Evolutionary conservation across 2,888 invertebrate species (phyloP).

Genomic region (Eristalis arbustorum): DNA sequence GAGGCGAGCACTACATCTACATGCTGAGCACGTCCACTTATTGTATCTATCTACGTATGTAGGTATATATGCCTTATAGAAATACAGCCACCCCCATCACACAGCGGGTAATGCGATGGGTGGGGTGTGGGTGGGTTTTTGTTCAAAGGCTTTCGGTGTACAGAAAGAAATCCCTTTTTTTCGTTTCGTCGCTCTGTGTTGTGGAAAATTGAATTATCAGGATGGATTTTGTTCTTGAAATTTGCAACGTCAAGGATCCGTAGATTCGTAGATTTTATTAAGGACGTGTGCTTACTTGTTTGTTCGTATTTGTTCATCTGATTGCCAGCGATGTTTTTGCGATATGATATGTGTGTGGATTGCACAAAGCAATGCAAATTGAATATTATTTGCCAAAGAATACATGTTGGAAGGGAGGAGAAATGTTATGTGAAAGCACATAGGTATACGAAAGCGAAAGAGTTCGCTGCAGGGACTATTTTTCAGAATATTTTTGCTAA

Average conservation of each 20-base stretch:
- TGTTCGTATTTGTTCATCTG: slow-evolving; percentile 65
- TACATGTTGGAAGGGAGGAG: background rate
- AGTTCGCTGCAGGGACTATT: too few species aligned
- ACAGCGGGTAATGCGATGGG: slow-evolving; percentile 6
- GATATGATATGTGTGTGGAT: slow-evolving; percentile 65
- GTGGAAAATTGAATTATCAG: slow-evolving; percentile 70
- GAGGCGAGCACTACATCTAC: slow-evolving; percentile 63
- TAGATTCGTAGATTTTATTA: slow-evolving; percentile 54
- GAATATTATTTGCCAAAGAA: slow-evolving; percentile 59
- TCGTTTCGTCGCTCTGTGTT: slow-evolving; percentile 28
- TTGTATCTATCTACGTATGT: slow-evolving; percentile 71
- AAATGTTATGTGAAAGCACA: background rate
- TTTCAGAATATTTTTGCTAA: too few species aligned
- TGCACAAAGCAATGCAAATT: slow-evolving; percentile 64
- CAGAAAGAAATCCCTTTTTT: slow-evolving; percentile 50
- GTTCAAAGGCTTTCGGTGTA: slow-evolving; percentile 62
- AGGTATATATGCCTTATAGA: slow-evolving; percentile 26
- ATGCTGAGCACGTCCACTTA: slow-evolving; percentile 80
- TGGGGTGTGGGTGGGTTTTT: slow-evolving; percentile 27
- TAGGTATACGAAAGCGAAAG: too few species aligned
- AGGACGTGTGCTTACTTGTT: slow-evolving; percentile 70
- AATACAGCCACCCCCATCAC: background rate
- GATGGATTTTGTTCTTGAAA: slow-evolving; percentile 64
- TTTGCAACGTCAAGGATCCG: slow-evolving; percentile 67
- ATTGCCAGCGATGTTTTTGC: slow-evolving; percentile 56